Percentiles rank a stretch among this genome's conserved stretches.
These are phyloP conservation scores for Drosophila sturtevanti DNA, from an alignment of 1,140 invertebrate species.

Conservation along the genomic window DNA sequence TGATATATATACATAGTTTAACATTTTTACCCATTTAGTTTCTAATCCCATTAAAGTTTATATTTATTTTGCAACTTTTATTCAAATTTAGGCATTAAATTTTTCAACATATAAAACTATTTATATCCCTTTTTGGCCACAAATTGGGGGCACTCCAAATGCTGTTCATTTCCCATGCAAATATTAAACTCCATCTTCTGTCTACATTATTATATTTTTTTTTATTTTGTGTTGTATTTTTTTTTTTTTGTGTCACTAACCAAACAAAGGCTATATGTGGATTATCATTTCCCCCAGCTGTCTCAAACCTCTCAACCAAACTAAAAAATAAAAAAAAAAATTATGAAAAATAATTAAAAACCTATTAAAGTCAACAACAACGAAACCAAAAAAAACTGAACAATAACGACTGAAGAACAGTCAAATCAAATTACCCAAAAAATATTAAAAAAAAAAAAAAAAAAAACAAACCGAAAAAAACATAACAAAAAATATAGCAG, in stretches of 20 bases:
- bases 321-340: slow-evolving; percentile 35
- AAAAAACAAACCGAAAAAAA: too few species aligned
- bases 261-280: slow-evolving; percentile 45
- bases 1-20: too few species aligned
- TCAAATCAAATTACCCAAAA: slow-evolving; percentile 78
- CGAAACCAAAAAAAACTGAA: slow-evolving; percentile 52
- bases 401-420: slow-evolving; percentile 73
- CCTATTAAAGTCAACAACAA: slow-evolving; percentile 63
- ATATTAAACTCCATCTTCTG: not conserved
- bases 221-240: slow-evolving; percentile 13
- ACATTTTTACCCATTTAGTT: too few species aligned
- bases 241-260: slow-evolving; percentile 38
- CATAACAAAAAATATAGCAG: slow-evolving; percentile 43
- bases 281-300: slow-evolving; percentile 47
- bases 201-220: slow-evolving; percentile 16
- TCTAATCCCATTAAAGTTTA: too few species aligned
- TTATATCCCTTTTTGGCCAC: not conserved
- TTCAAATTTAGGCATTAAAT: too few species aligned
- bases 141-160: not conserved
- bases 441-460: slow-evolving; percentile 46
- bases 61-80: too few species aligned
- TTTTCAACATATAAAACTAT: not conserved
- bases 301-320: slow-evolving; percentile 35
- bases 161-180: not conserved
- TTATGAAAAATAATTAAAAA: slow-evolving; percentile 72